Evolutionary conservation across 1,140 invertebrate species (phyloP).

Genomic region (Drosophila pruinosa): DNA sequence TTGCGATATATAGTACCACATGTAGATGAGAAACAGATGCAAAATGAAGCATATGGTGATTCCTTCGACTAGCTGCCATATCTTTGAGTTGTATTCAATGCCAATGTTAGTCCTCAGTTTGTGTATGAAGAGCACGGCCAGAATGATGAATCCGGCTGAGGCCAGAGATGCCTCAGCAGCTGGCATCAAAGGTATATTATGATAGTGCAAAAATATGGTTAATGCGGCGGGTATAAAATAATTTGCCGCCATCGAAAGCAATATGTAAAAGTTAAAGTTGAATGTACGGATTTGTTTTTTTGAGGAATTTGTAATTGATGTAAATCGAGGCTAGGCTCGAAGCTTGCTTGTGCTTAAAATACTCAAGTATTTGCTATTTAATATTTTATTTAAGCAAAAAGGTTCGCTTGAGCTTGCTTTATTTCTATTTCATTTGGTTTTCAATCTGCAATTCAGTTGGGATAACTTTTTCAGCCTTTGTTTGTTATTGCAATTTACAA

Average conservation of each 20-base stretch:
- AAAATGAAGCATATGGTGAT: not conserved
- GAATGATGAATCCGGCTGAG: not conserved
- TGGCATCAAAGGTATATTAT: not conserved
- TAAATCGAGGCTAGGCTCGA: too few relatives aligned
- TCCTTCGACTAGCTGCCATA: not conserved
- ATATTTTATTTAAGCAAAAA: too few relatives aligned
- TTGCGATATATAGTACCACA: not conserved
- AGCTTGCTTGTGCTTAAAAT: too few relatives aligned
- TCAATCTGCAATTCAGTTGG: conserved; percentile 9
- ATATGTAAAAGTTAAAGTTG: too few relatives aligned
- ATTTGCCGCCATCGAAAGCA: not conserved
- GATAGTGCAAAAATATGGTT: not conserved
- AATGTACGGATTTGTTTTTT: not conserved
- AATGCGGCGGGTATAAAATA: not conserved
- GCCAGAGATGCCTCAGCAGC: not conserved
- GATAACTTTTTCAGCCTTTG: conserved; percentile 1
- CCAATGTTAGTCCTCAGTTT: not conserved
- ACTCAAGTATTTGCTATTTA: too few relatives aligned
- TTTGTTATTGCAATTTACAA: conserved; percentile 1
- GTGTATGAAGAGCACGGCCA: not conserved
- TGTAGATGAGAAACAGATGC: not conserved
- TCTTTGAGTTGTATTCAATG: not conserved
- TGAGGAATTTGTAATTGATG: too few relatives aligned
- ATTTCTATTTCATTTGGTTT: not conserved
- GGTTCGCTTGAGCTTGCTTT: too few relatives aligned